Percentiles rank a stretch among this genome's conserved stretches.
Conservation (phyloP, 1,140 invertebrate genomes). For the Ephestia elutella region DNA sequence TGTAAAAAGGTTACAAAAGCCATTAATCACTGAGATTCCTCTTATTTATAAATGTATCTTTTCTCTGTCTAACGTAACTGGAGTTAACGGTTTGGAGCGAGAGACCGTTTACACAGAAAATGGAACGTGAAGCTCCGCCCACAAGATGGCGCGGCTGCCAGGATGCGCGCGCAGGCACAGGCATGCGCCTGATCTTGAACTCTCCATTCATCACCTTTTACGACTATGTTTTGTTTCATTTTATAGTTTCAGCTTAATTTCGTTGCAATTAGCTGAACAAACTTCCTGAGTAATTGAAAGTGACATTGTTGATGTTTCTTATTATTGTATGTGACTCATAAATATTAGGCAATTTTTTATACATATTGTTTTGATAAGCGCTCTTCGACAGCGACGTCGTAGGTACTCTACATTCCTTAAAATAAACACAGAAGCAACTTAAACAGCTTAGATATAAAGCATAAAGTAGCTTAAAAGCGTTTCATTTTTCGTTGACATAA, state of each 20-base stretch:
- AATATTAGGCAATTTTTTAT: no score
- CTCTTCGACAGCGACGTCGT: no score
- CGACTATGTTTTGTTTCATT: conserved; percentile 63
- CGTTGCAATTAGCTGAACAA: conserved; percentile 40
- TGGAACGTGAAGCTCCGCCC: conserved; percentile 40
- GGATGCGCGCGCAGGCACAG: conserved; percentile 38
- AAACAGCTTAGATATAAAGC: no score
- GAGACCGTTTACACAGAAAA: not conserved
- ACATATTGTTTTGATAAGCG: no score
- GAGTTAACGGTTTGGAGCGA: not conserved
- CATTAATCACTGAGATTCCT: not conserved
- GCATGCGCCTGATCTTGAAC: conserved; percentile 59
- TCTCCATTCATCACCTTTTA: conserved; percentile 64
- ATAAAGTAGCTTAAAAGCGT: no score
- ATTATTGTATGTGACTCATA: no score
- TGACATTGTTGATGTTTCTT: no score
- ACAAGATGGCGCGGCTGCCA: conserved; percentile 54
- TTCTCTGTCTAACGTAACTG: conserved; percentile 5
- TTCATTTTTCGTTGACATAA: no score
- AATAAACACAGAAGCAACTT: no score
- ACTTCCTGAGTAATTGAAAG: conserved; percentile 28
- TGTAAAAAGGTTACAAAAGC: no score
- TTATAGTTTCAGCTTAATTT: conserved; percentile 66
- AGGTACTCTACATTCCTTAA: no score
- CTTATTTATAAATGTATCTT: not conserved